Percentiles rank a stretch among this genome's conserved stretches.
Conservation (phyloP, 2,888 invertebrate species). For the Hypsopygia costalis region DNA sequence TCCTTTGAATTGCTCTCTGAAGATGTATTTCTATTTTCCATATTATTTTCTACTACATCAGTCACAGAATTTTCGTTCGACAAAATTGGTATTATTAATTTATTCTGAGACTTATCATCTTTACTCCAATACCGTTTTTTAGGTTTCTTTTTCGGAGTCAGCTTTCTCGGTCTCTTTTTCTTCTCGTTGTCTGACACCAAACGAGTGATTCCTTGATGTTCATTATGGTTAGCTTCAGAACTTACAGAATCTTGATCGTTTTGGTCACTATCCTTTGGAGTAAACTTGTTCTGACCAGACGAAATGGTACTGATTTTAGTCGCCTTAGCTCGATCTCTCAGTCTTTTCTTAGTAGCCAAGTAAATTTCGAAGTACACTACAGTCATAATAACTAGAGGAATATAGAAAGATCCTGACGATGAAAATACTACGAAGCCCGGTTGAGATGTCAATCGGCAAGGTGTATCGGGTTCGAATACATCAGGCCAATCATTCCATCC, state of each 20-base stretch:
- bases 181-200: conserved; percentile 55
- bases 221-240: conserved; percentile 90
- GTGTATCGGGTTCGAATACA: conserved; percentile 87
- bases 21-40: conserved; percentile 63
- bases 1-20: conserved; percentile 75
- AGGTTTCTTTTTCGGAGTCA: conserved; percentile 72
- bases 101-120: conserved; percentile 68
- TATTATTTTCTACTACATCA: conserved; percentile 55
- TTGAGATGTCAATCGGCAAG: conserved; percentile 92
- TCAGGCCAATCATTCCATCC: conserved; percentile 98
- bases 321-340: conserved; percentile 91
- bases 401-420: conserved; percentile 96
- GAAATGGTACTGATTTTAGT: conserved; percentile 88
- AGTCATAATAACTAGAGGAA: conserved; percentile 96
- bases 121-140: conserved; percentile 79
- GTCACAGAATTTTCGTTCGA: conserved; percentile 71
- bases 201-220: conserved; percentile 71
- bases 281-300: conserved; percentile 60
- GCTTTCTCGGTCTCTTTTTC: conserved; percentile 56
- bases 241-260: conserved; percentile 90
- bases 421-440: conserved; percentile 96
- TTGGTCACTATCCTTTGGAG: conserved; percentile 69
- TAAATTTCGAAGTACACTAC: conserved; percentile 98
- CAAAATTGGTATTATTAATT: conserved; percentile 67
- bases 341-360: conserved; percentile 92